phyloP scores from a whole-genome alignment of 2,113 vertebrate genomes.

The Oreotrochilus melanogaster region DNA sequence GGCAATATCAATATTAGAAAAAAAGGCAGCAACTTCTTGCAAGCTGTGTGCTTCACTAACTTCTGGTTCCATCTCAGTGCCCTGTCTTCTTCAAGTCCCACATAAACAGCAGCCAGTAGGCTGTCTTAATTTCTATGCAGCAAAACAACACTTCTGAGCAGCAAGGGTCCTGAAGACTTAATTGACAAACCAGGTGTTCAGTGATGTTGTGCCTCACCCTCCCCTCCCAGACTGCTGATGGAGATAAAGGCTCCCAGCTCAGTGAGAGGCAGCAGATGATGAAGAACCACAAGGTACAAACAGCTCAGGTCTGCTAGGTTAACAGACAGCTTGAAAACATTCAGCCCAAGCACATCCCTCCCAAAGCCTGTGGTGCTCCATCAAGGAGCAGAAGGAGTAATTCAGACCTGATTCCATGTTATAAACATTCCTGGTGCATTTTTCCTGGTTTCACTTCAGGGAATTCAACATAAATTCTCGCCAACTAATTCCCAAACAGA shows the following conservation, averaged over 20 bases:
- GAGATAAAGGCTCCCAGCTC: neutral
- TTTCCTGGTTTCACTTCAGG: neutral
- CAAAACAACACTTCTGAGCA: neutral
- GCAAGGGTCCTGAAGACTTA: neutral
- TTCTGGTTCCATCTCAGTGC: neutral
- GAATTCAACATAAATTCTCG: constrained; percentile 30
- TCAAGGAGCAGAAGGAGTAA: neutral
- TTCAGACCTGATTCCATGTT: neutral
- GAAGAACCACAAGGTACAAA: accelerated
- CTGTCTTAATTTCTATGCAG: neutral
- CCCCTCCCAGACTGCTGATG: accelerated
- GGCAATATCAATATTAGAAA: neutral
- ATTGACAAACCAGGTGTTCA: neutral
- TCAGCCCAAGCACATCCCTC: neutral
- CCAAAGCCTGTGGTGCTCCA: neutral
- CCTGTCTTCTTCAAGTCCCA: neutral
- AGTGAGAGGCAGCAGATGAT: neutral
- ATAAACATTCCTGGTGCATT: neutral
- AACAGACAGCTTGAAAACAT: neutral
- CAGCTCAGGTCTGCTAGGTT: neutral
- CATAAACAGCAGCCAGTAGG: neutral
- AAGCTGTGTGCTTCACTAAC: neutral
- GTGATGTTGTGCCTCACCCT: neutral
- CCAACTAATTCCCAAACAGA: constrained; percentile 51
- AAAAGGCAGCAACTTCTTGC: neutral